Conservation (phyloP, 2,797 vertebrate species). For the Melanogrammus aeglefinus region DNA sequence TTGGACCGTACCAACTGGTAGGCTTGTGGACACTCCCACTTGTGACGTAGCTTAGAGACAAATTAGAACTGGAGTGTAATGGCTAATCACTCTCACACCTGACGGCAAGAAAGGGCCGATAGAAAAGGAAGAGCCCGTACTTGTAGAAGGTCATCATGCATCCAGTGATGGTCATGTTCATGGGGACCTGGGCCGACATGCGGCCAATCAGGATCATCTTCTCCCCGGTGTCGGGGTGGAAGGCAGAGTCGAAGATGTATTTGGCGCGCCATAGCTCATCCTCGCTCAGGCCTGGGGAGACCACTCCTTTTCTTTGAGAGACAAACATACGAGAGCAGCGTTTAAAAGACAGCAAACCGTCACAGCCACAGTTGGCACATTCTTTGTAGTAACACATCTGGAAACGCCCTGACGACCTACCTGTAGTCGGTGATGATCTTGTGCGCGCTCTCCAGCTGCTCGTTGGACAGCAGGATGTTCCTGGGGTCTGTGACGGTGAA, state of each 20-base stretch:
- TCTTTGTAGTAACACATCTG: background rate
- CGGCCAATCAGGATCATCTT: conserved; percentile 98
- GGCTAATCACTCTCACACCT: too few species aligned
- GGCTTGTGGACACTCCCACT: too few species aligned
- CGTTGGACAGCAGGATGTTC: conserved; percentile 88
- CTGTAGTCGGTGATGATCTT: conserved; percentile 91
- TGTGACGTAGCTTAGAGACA: too few species aligned
- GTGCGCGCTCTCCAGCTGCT: conserved; percentile 83
- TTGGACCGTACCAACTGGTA: too few species aligned
- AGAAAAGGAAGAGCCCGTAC: conserved; percentile 67
- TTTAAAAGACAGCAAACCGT: background rate
- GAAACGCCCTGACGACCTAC: conserved; percentile 58
- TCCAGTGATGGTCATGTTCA: conserved; percentile 99
- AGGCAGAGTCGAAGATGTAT: conserved; percentile 94
- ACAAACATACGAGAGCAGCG: background rate
- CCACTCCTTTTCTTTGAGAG: conserved; percentile 79
- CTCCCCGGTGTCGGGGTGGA: conserved; percentile 96
- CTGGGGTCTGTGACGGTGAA: conserved; percentile 98
- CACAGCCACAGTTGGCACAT: too few species aligned
- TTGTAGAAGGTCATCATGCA: conserved; percentile 99
- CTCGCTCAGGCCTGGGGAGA: conserved; percentile 87
- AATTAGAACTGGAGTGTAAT: too few species aligned
- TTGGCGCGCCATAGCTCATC: conserved; percentile 96
- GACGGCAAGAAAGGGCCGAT: too few species aligned
- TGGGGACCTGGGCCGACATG: conserved; percentile 98